A percentile compares a stretch with the other conserved stretches of the same genome.
Evolutionary conservation across 1,140 invertebrate genomes (phyloP).

Genomic region (Drosophila mauritiana): DNA sequence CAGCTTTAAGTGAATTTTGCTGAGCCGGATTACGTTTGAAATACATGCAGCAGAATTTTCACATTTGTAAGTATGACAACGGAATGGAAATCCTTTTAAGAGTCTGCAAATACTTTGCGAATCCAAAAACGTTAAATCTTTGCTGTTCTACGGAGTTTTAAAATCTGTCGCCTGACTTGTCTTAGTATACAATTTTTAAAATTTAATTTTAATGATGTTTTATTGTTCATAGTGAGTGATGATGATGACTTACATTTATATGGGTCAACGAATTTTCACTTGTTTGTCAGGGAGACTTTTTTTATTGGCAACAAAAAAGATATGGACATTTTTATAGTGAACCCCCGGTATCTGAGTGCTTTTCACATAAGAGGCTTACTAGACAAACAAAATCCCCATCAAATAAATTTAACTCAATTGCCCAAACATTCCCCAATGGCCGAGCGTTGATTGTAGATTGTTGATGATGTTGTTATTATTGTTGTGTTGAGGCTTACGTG

Average conservation of each 20-base stretch:
- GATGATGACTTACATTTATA: not conserved
- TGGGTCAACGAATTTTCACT: slow-evolving; percentile 31
- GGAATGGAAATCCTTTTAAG: not conserved
- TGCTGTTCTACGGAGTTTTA: not conserved
- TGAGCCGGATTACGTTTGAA: slow-evolving; percentile 28
- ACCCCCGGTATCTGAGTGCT: slow-evolving; percentile 15
- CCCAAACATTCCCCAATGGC: slow-evolving; percentile 43
- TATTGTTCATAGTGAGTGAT: not conserved
- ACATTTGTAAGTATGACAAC: slow-evolving; percentile 22
- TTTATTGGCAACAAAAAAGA: not conserved
- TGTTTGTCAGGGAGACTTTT: not conserved
- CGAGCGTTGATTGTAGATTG: slow-evolving; percentile 21
- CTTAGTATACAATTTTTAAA: too few species aligned
- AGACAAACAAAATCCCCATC: slow-evolving; percentile 44
- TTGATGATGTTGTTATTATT: slow-evolving; percentile 17
- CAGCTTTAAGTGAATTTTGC: slow-evolving; percentile 37
- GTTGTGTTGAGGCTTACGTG: slow-evolving; percentile 41
- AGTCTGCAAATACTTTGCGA: not conserved
- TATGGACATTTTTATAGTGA: not conserved
- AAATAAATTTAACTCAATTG: slow-evolving; percentile 59
- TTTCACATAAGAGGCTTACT: slow-evolving; percentile 52
- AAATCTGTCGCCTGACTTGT: too few species aligned
- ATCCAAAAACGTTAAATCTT: slow-evolving; percentile 39
- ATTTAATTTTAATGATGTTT: not conserved
- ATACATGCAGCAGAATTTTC: slow-evolving; percentile 9